Evolutionary conservation across 1,140 invertebrate species (phyloP).

Genomic region (Drosophila chauvacae): DNA sequence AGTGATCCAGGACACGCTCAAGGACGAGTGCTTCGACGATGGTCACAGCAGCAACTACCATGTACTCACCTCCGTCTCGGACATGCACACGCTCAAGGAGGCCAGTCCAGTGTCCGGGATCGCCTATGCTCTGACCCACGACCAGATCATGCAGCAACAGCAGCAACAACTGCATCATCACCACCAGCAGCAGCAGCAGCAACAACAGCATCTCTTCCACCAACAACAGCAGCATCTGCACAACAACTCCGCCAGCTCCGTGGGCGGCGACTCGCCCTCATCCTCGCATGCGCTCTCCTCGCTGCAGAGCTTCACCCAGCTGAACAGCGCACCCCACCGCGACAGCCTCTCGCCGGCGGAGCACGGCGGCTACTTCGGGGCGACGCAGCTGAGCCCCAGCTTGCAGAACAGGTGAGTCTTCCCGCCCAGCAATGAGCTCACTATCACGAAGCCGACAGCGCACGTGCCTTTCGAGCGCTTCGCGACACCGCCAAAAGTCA

Average conservation of each 20-base stretch:
- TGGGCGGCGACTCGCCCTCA: conserved; percentile 74
- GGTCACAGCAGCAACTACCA: conserved; percentile 70
- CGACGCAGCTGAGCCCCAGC: conserved; percentile 65
- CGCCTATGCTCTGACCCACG: conserved; percentile 44
- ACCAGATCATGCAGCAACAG: conserved; percentile 52
- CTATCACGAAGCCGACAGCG: conserved; percentile 53
- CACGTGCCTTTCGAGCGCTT: conserved; percentile 73
- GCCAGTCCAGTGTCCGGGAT: conserved; percentile 49
- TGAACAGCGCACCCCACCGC: conserved; percentile 68
- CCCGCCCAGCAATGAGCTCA: conserved; percentile 56
- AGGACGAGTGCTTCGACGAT: conserved; percentile 80
- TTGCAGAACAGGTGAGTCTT: conserved; percentile 77
- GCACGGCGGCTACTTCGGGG: conserved; percentile 58
- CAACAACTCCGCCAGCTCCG: conserved; percentile 77
- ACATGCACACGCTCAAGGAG: conserved; percentile 69
- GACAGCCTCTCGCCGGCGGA: conserved; percentile 75
- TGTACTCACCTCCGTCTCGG: conserved; percentile 69
- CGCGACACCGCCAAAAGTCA: conserved; percentile 71
- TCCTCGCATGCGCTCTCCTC: conserved; percentile 65
- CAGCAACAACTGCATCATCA: conserved; percentile 48
- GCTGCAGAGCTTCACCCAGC: conserved; percentile 78
- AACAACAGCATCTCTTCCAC: conserved; percentile 50
- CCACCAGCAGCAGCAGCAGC: conserved; percentile 55
- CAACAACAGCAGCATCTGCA: conserved; percentile 59
- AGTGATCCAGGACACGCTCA: conserved; percentile 82